Conservation (phyloP, 2,797 vertebrate genomes). For the Enteromius mattozi region DNA sequence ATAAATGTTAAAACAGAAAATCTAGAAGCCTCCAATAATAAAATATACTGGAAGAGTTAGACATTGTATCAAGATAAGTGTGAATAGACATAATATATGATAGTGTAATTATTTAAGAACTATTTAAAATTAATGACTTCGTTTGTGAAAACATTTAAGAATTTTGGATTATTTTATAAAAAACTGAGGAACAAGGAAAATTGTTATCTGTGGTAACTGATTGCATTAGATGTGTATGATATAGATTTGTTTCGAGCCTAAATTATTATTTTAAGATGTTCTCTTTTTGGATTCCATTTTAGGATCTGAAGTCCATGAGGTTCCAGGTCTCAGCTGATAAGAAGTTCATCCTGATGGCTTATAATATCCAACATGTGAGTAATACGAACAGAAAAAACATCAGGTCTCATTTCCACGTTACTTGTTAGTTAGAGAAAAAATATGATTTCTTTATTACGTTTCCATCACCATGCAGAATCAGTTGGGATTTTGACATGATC, state of each 20-base stretch:
- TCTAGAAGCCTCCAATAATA: background rate
- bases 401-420: conserved; percentile 22
- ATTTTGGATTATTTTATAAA: background rate
- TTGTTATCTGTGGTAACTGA: background rate
- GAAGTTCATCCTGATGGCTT: conserved; percentile 81
- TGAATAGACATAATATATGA: background rate
- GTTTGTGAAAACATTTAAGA: background rate
- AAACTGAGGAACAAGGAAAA: background rate
- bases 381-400: conserved; percentile 31
- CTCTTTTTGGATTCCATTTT: conserved; percentile 20
- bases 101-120: background rate
- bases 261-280: background rate
- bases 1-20: background rate
- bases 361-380: conserved; percentile 80
- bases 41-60: background rate
- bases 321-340: conserved; percentile 83
- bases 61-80: background rate
- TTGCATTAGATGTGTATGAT: background rate
- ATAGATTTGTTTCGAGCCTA: background rate
- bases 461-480: background rate
- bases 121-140: background rate
- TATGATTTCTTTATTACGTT: background rate
- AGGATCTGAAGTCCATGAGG: conserved; percentile 77
- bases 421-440: background rate
- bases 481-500: background rate